Evolutionary conservation across 2,113 vertebrate genomes (phyloP).

Genomic region (Bufo bufo): DNA sequence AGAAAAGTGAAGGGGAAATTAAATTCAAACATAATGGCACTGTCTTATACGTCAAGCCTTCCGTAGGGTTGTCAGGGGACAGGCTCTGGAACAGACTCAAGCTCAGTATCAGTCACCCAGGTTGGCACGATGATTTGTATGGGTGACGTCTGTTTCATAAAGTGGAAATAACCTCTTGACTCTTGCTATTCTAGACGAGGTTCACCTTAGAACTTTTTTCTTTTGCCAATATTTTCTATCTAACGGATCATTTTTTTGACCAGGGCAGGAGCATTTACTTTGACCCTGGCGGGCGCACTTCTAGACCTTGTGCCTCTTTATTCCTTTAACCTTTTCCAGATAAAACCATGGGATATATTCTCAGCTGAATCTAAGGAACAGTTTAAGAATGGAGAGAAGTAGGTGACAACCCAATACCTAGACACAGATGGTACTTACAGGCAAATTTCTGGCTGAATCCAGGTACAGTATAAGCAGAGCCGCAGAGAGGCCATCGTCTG

Average conservation of each 20-base stretch:
- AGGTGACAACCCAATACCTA: neutral
- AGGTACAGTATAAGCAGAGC: conserved; percentile 91
- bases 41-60: neutral
- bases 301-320: neutral
- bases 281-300: neutral
- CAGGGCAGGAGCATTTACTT: too few relatives aligned
- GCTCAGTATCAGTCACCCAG: neutral
- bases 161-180: neutral
- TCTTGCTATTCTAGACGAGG: neutral
- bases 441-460: conserved; percentile 91
- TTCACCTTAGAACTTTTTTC: too few relatives aligned
- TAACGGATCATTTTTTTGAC: too few relatives aligned
- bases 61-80: neutral
- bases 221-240: too few relatives aligned
- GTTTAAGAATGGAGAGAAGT: neutral
- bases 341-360: neutral
- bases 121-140: neutral
- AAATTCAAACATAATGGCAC: neutral
- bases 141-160: neutral
- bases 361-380: neutral
- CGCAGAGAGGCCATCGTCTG: conserved; percentile 89
- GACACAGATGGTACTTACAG: conserved; percentile 79
- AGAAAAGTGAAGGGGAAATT: neutral
- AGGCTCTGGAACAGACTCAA: neutral
- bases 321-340: neutral